Evolutionary conservation across 2,797 vertebrate species (phyloP).

Genomic region (Gymnopithys bicolor): DNA sequence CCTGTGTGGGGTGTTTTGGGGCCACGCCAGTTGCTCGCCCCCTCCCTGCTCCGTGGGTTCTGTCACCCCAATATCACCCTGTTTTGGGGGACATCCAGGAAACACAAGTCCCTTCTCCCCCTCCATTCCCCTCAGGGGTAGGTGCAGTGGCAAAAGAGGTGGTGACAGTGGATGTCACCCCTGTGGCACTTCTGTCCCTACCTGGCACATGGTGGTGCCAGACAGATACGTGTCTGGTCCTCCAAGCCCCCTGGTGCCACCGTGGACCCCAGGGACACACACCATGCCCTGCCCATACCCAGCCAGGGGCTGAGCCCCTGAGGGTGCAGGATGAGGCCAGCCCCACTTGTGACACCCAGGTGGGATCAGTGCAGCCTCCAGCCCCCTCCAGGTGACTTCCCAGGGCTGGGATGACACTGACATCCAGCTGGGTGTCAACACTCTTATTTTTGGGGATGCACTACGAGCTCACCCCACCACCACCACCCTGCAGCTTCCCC

Average conservation of each 20-base stretch:
- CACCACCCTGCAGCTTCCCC: background rate
- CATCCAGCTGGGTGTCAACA: background rate
- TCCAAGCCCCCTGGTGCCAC: rapidly evolving
- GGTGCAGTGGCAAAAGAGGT: background rate
- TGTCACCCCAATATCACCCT: rapidly evolving
- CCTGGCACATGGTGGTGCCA: background rate
- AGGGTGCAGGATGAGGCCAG: background rate
- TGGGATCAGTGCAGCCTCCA: background rate
- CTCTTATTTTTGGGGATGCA: rapidly evolving
- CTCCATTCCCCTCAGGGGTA: background rate
- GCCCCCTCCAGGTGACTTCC: rapidly evolving
- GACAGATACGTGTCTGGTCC: rapidly evolving
- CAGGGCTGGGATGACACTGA: rapidly evolving
- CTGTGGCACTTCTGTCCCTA: background rate
- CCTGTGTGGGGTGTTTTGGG: background rate
- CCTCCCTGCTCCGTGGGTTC: background rate
- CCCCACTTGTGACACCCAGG: background rate
- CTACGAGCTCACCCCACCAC: rapidly evolving
- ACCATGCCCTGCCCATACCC: rapidly evolving
- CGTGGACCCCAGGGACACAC: rapidly evolving
- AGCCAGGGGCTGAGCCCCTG: background rate
- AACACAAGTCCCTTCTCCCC: background rate
- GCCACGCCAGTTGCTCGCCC: rapidly evolving
- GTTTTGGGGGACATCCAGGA: background rate
- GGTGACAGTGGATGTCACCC: background rate